phyloP scores from a whole-genome alignment of 1,140 invertebrate species.

The Lepidurus packardi region DNA sequence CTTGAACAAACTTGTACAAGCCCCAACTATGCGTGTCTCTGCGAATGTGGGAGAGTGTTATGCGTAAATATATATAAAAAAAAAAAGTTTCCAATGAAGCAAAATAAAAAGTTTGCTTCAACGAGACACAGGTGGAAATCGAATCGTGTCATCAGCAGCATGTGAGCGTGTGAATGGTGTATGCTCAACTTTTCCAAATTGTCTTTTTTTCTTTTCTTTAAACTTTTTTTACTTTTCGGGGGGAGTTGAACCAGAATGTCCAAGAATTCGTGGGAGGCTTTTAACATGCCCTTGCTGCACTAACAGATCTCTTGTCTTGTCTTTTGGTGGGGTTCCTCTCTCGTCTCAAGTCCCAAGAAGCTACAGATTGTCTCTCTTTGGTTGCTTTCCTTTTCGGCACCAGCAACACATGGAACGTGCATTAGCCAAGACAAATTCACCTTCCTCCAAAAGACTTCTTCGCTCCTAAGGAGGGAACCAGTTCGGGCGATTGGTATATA shows the following conservation, averaged over 20 bases:
- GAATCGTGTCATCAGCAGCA: constrained; percentile 8
- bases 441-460: not conserved
- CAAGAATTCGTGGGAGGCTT: not conserved
- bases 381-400: constrained; percentile 8
- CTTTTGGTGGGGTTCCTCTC: not conserved
- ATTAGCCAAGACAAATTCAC: constrained; percentile 3
- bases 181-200: not conserved
- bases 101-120: not conserved
- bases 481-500: no score
- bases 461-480: not conserved
- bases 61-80: not conserved
- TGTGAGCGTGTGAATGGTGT: not conserved
- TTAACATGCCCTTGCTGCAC: constrained; percentile 8
- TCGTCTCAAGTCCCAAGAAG: not conserved
- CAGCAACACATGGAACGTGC: not conserved
- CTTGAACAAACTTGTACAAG: not conserved
- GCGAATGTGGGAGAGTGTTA: not conserved
- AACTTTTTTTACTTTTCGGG: not conserved
- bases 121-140: not conserved
- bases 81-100: not conserved
- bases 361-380: not conserved
- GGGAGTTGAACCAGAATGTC: not conserved
- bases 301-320: not conserved
- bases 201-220: not conserved
- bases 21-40: not conserved